These are phyloP conservation scores for Cotesia glomerata DNA, from an alignment of 1,140 invertebrate genomes.

Conservation along the genomic window DNA sequence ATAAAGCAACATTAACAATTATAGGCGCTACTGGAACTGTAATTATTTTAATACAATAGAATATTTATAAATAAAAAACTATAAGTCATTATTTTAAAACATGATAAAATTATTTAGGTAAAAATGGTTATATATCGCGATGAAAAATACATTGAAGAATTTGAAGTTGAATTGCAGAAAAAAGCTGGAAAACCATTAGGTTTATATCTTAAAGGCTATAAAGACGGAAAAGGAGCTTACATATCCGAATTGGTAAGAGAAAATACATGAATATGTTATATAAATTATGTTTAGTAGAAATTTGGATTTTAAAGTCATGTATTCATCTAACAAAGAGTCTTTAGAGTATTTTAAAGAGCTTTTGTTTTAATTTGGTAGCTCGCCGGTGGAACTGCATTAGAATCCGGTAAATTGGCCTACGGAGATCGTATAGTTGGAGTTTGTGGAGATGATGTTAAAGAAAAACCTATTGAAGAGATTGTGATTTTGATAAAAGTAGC, in stretches of 20 bases:
- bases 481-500: constrained; percentile 57
- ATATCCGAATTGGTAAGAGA: constrained; percentile 88
- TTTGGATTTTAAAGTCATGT: too few species aligned
- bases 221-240: constrained; percentile 88
- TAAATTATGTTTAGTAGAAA: neutral
- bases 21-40: constrained; percentile 50
- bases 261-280: constrained; percentile 37
- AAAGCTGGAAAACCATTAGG: constrained; percentile 93
- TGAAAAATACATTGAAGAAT: constrained; percentile 70
- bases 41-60: constrained; percentile 22
- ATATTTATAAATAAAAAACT: constrained; percentile 35
- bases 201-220: constrained; percentile 86
- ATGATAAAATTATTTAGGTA: neutral
- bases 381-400: constrained; percentile 87
- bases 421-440: constrained; percentile 92
- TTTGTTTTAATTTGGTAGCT: constrained; percentile 65
- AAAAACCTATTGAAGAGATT: constrained; percentile 79
- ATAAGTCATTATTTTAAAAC: neutral
- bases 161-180: constrained; percentile 90
- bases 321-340: too few species aligned
- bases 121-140: neutral
- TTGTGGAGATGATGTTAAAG: constrained; percentile 86
- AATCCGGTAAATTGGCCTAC: constrained; percentile 89
- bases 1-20: constrained; percentile 41
- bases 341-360: too few species aligned